Evolutionary conservation across 2,113 vertebrate genomes (phyloP).

Genomic region (Cavia aperea): DNA sequence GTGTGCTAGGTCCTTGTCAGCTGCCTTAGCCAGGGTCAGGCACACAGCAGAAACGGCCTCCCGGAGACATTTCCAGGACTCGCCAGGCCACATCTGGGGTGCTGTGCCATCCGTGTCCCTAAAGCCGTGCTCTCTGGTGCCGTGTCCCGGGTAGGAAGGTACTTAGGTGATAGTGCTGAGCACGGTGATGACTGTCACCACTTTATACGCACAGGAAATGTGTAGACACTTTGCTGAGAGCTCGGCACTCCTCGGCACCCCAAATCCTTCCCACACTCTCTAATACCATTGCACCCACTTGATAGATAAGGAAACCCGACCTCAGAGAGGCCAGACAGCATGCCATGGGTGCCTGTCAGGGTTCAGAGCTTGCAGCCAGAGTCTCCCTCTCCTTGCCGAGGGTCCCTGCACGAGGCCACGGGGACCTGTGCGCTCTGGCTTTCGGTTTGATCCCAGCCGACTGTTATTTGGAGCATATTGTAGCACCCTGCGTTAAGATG

Average conservation of each 20-base stretch:
- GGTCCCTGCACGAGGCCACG: fast-evolving
- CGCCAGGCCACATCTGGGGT: neutral
- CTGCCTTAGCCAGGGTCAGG: neutral
- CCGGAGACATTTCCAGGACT: neutral
- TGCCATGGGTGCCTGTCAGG: neutral
- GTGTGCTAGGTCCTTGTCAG: neutral
- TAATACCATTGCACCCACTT: neutral
- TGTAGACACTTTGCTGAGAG: neutral
- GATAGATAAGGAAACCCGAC: constrained; percentile 8
- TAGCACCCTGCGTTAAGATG: neutral
- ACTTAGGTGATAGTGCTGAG: neutral
- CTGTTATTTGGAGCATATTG: neutral
- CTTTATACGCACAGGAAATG: neutral
- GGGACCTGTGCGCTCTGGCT: too few species aligned
- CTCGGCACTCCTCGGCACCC: neutral
- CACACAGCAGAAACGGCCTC: neutral
- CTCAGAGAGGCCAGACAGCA: neutral
- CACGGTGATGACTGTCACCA: too few species aligned
- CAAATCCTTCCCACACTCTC: neutral
- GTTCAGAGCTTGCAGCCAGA: neutral
- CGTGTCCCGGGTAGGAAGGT: neutral
- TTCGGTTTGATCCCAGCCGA: neutral
- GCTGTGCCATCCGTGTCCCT: neutral
- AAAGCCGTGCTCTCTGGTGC: neutral
- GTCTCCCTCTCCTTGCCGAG: fast-evolving